Base-by-base conservation (phyloP, 2,888 invertebrate species). In the Lochmaea crataegi region DNA sequence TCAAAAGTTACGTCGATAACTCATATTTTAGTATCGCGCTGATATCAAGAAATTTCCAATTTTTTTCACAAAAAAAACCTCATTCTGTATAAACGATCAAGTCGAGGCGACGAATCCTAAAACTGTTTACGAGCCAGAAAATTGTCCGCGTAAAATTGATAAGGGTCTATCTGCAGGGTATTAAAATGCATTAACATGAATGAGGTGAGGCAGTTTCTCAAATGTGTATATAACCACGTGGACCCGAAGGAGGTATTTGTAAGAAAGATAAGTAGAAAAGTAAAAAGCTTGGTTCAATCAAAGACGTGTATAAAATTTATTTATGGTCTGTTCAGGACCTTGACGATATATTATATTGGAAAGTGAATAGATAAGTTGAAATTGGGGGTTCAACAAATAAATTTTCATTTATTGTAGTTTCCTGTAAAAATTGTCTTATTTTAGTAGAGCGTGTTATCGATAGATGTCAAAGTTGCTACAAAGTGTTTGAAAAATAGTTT, bases 161-260 rank as follows among this genome's bases (percentile, higher is more conserved):
- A 70, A 70, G 64, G 32, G 42, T 57, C 65, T 70, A 70, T 70
- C 70, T 70, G 70, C 7, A 16, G 48, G 63, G 70, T 70, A 70
- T 70, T 70, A 70, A 70, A 64, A 70, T 70, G 64, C 70, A 70
- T 70, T 64, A 70, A 64, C 57, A 70, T 70, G 70, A 70, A 70
- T 70, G 45, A 65, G 64, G 64, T 57, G 57, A 64, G 11, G 38
- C 14, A 56, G 32, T 57, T 42, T 45, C 64, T 69, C 42, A 61
- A 51, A 65, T 56, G 41, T 45, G 26, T 63, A 53, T 63, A 64
- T 42, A 42, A 48, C 61, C 56, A 63, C 48, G 64, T 64, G 63
- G 38, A 22, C 58, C 58, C 14, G 42, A n/a, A 41, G 42, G 16
- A 45, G 57, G 58, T 57, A 58, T 67, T 57, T 45, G 32, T 32